Conservation (phyloP, 2,797 vertebrate species). For the Gambelia wislizenii region DNA sequence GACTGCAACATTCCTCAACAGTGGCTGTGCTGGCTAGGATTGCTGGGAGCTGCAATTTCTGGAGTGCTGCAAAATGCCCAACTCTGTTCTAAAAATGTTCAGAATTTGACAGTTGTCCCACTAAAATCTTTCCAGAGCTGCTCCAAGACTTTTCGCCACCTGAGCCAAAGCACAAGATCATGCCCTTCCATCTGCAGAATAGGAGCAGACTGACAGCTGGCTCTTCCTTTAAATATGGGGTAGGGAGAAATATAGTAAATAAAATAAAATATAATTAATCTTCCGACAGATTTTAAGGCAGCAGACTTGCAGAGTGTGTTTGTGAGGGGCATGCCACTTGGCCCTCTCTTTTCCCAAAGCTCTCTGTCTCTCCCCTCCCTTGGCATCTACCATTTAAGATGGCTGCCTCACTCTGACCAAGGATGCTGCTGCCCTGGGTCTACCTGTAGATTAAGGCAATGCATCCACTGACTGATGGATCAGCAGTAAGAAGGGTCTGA, state of each 20-base stretch:
- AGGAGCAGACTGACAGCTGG: neutral
- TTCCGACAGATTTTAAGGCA: neutral
- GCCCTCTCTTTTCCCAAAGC: neutral
- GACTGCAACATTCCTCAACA: too few species aligned
- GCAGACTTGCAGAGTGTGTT: neutral
- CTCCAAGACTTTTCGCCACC: too few species aligned
- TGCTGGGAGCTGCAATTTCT: too few species aligned
- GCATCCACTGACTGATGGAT: neutral
- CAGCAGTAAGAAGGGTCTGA: too few species aligned
- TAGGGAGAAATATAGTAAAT: too few species aligned
- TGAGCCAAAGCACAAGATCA: too few species aligned
- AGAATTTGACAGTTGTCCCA: neutral
- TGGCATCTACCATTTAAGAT: neutral
- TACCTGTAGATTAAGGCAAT: neutral
- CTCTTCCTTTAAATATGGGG: neutral
- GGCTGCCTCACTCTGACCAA: neutral
- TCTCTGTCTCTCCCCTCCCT: too few species aligned
- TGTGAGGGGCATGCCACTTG: neutral
- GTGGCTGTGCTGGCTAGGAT: too few species aligned
- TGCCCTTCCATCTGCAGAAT: too few species aligned
- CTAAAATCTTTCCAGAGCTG: neutral
- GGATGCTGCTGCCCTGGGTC: neutral
- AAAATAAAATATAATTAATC: neutral
- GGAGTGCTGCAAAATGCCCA: neutral
- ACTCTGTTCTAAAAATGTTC: neutral